Percentiles rank a stretch among this genome's conserved stretches.
Evolutionary conservation across 2,797 vertebrate species (phyloP).

Genomic region (Mycteria americana): DNA sequence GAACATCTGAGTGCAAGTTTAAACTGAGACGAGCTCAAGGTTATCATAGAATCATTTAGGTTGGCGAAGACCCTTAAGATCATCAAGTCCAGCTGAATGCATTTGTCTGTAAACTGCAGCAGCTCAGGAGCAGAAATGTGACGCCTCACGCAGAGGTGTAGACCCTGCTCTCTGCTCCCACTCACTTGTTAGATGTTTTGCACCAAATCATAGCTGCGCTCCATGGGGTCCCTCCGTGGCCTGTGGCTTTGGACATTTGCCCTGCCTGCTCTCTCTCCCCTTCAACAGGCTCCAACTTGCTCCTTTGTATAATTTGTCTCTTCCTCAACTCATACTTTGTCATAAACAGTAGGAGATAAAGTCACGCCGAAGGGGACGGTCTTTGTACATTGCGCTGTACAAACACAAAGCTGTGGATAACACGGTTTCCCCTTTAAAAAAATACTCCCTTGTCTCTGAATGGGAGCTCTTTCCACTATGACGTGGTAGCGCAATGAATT

Average conservation of each 20-base stretch:
- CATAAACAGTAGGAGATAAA: neutral
- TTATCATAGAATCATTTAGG: neutral
- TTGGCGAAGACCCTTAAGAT: neutral
- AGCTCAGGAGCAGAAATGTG: neutral
- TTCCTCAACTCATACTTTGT: neutral
- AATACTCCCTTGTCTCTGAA: neutral
- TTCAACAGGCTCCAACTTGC: neutral
- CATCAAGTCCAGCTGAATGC: neutral
- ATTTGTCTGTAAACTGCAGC: neutral
- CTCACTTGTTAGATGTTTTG: neutral
- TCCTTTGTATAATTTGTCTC: neutral
- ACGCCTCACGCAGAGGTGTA: neutral
- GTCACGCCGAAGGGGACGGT: neutral
- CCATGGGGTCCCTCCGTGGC: accelerated
- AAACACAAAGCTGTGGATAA: neutral
- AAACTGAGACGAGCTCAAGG: neutral
- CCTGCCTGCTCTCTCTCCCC: neutral
- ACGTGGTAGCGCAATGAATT: neutral
- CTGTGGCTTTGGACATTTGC: neutral
- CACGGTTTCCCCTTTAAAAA: neutral
- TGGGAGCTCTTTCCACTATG: constrained; percentile 8
- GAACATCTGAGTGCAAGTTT: neutral
- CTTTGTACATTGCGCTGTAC: neutral
- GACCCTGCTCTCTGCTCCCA: neutral
- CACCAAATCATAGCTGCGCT: neutral